phyloP scores from a whole-genome alignment of 2,888 invertebrate genomes.

The Ferdinandea cuprea region DNA sequence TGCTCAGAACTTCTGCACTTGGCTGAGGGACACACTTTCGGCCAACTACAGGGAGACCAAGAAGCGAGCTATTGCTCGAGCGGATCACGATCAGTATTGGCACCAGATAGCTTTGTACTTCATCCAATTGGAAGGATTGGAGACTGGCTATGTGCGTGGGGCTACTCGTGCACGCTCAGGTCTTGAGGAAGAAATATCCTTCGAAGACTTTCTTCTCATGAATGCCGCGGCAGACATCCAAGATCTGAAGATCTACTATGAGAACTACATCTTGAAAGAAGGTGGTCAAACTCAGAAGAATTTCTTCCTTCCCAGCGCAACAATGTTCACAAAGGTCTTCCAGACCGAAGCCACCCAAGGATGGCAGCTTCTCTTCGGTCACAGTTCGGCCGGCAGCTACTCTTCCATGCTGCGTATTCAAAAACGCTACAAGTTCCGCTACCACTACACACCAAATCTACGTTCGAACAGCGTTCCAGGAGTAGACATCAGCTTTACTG shows the following conservation, averaged over 20 bases:
- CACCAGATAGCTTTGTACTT: slow-evolving; percentile 92
- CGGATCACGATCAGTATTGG: slow-evolving; percentile 87
- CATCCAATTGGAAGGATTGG: slow-evolving; percentile 90
- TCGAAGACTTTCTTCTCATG: slow-evolving; percentile 88
- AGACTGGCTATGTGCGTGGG: slow-evolving; percentile 89
- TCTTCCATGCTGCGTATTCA: slow-evolving; percentile 92
- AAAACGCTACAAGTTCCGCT: slow-evolving; percentile 92
- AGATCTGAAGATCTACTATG: slow-evolving; percentile 84
- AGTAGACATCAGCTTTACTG: slow-evolving; percentile 89
- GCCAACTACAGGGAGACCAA: slow-evolving; percentile 87
- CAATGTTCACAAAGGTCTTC: slow-evolving; percentile 81
- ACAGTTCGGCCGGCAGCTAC: slow-evolving; percentile 92
- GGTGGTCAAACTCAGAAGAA: slow-evolving; percentile 84
- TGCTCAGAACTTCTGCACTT: slow-evolving; percentile 81
- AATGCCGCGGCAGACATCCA: slow-evolving; percentile 90
- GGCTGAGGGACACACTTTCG: slow-evolving; percentile 84
- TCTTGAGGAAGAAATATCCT: slow-evolving; percentile 85
- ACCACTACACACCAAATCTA: slow-evolving; percentile 85
- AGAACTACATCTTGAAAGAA: slow-evolving; percentile 80
- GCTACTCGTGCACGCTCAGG: slow-evolving; percentile 86
- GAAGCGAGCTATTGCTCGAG: slow-evolving; percentile 86
- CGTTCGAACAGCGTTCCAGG: slow-evolving; percentile 86
- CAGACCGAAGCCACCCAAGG: slow-evolving; percentile 76
- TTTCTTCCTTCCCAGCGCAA: slow-evolving; percentile 84
- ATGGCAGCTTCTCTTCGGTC: slow-evolving; percentile 88